A percentile compares a stretch with the other conserved stretches of the same genome.
Conservation (phyloP, 2,797 vertebrate genomes). For the Triplophysa bombifrons region DNA sequence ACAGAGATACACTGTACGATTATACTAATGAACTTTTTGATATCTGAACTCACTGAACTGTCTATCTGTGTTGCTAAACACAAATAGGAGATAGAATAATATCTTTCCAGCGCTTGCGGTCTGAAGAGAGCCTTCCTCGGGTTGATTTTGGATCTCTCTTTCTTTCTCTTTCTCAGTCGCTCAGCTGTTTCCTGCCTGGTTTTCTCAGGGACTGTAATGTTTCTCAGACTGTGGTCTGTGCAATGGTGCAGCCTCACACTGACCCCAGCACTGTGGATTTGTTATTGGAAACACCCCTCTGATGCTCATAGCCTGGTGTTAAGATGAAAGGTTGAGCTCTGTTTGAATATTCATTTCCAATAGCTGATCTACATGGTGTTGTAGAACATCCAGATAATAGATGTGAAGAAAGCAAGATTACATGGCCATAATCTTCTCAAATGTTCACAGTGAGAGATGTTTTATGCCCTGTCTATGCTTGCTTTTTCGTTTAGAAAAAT, state of each 20-base stretch:
- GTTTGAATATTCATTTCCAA: slow-evolving; percentile 71
- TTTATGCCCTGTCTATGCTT: too few relatives aligned
- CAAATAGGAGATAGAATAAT: slow-evolving; percentile 27
- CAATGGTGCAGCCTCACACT: slow-evolving; percentile 61
- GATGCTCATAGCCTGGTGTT: slow-evolving; percentile 63
- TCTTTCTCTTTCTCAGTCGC: slow-evolving; percentile 14
- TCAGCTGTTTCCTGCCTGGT: slow-evolving; percentile 27
- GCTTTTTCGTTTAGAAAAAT: too few relatives aligned
- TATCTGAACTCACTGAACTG: slow-evolving; percentile 47
- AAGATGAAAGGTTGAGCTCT: slow-evolving; percentile 72
- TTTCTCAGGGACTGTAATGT: slow-evolving; percentile 27
- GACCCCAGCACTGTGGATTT: slow-evolving; percentile 67
- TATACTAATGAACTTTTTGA: slow-evolving; percentile 12
- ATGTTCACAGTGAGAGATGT: neutral
- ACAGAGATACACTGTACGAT: neutral
- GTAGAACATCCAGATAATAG: neutral
- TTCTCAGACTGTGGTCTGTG: slow-evolving; percentile 56
- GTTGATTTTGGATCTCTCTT: slow-evolving; percentile 23
- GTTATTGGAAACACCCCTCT: slow-evolving; percentile 72
- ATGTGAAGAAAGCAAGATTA: neutral
- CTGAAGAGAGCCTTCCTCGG: slow-evolving; percentile 39
- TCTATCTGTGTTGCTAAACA: slow-evolving; percentile 44
- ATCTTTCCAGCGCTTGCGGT: slow-evolving; percentile 42
- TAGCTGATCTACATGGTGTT: slow-evolving; percentile 56
- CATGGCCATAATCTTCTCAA: neutral